A percentile compares a stretch with the other conserved stretches of the same genome.
These are phyloP conservation scores for Corapipo altera DNA, from an alignment of 2,113 vertebrate species.

Conservation along the genomic window DNA sequence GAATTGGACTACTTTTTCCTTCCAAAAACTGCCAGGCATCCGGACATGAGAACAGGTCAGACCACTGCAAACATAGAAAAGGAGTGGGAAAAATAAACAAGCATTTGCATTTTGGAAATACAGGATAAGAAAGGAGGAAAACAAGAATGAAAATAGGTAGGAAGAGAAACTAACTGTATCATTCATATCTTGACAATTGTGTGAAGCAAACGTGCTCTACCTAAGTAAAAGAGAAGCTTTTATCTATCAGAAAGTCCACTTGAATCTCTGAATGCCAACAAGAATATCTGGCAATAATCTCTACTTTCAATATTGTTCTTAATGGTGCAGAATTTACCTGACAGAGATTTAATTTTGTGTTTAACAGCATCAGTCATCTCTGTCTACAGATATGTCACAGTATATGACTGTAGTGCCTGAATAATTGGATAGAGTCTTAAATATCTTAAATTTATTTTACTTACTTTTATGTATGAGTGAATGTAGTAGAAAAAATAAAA, in stretches of 20 bases:
- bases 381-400: neutral
- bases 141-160: neutral
- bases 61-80: neutral
- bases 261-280: neutral
- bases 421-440: neutral
- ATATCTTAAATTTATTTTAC: neutral
- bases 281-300: neutral
- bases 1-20: neutral
- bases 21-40: neutral
- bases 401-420: neutral
- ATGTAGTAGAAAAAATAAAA: neutral
- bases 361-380: neutral
- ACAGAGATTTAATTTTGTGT: neutral
- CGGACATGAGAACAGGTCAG: neutral
- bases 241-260: neutral
- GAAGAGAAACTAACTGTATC: neutral
- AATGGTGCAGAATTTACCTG: neutral
- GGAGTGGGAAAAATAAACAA: neutral
- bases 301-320: neutral
- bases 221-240: neutral
- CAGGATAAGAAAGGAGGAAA: neutral
- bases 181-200: neutral
- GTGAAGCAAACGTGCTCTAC: neutral
- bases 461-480: neutral
- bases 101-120: neutral